Evolutionary conservation across 2,797 vertebrate genomes (phyloP).

Genomic region (Sciaenops ocellatus): DNA sequence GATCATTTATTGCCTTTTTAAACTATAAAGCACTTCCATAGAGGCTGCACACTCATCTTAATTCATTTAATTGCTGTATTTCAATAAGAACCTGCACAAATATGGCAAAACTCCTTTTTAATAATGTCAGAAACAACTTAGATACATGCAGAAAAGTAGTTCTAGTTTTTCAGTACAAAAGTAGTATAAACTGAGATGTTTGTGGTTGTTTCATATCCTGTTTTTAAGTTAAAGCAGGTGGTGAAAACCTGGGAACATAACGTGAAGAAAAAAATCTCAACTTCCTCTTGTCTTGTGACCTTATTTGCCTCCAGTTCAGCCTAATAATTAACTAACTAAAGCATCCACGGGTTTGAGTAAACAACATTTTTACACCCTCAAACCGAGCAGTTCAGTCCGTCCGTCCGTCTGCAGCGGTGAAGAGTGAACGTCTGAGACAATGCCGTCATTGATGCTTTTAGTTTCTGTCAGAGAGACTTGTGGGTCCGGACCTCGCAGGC

Average conservation of each 20-base stretch:
- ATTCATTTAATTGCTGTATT: too few relatives aligned
- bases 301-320: neutral
- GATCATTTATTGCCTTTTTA: too few relatives aligned
- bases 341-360: neutral
- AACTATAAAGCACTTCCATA: too few relatives aligned
- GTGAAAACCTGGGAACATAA: too few relatives aligned
- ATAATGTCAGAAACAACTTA: neutral
- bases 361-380: neutral
- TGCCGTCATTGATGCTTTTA: conserved; percentile 50
- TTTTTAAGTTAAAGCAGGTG: neutral
- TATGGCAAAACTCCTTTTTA: neutral
- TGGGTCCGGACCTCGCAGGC: conserved; percentile 24
- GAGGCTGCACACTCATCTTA: too few relatives aligned
- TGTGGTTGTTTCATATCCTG: too few relatives aligned
- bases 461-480: neutral
- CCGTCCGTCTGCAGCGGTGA: neutral
- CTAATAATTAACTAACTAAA: neutral
- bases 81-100: neutral
- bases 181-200: too few relatives aligned
- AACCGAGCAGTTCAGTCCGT: too few relatives aligned
- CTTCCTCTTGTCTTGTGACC: neutral
- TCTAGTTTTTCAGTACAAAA: too few relatives aligned
- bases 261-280: neutral
- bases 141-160: neutral
- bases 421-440: conserved; percentile 33